Evolutionary conservation across 2,888 invertebrate genomes (phyloP), one percentile per base, ranked within the genome.

Genomic region (Spodoptera littoralis): DNA sequence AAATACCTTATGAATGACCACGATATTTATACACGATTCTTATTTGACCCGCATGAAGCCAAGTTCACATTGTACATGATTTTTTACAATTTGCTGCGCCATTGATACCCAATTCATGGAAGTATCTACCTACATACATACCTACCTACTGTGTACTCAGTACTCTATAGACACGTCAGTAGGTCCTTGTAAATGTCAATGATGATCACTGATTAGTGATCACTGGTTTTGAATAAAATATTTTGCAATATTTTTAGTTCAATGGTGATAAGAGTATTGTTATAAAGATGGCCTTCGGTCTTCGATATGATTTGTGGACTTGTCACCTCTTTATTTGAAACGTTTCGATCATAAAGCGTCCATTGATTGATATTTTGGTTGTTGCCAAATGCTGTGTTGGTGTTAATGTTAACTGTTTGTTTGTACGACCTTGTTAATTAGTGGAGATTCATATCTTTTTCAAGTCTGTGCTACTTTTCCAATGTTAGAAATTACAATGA

Each of bases 211-310:
- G 36, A 36, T 36, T 8, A 36, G 2, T 5, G 36, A 53, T 60
- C 61, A 70, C 58, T 65, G 60, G 69, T 72, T 65, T 65, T 75
- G 69, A 63, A 66, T 73, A 73, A 24, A 18, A 24, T 18, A 70
- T 80, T 73, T 73, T 73, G 81, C 60, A 83, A 83, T 65, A 57
- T 69, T 75, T 77, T 76, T 67, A 72, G 72, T 79, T 81, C 80
- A 78, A 82, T 83, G 1, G 36, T 36, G 80, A 79, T 66, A 52
- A 52, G 41, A 69, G 75, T 80, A 77, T 85, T 78, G 79, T 74
- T 59, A 51, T 45, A 47, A 58, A 55, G 44, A 60, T 68, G 64
- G 50, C 71, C 69, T 76, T 57, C n/a, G 42, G 42, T 9, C 24
- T 42, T 42, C 55, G 47, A 46, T 48, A 56, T 43, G n/a, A 45